Evolutionary conservation across 2,113 vertebrate species (phyloP).

Genomic region (cattle (Bos taurus)): DNA sequence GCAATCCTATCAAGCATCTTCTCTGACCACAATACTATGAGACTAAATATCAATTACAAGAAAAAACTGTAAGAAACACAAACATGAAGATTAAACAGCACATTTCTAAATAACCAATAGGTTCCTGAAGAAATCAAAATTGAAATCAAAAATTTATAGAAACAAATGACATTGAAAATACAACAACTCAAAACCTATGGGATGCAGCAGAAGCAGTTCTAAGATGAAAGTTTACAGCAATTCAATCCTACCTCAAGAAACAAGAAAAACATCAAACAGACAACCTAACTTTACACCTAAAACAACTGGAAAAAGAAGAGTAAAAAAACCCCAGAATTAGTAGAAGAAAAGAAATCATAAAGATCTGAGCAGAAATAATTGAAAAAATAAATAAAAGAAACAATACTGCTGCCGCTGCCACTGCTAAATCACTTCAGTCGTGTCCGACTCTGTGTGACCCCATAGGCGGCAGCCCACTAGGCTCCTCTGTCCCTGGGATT

Average conservation of each 20-base stretch:
- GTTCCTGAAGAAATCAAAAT: neutral
- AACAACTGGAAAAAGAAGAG: neutral
- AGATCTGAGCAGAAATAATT: neutral
- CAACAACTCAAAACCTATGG: neutral
- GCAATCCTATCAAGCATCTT: neutral
- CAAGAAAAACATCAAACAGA: neutral
- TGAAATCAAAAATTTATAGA: neutral
- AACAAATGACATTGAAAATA: neutral
- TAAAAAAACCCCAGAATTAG: neutral
- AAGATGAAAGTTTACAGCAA: neutral
- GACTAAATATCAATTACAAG: neutral
- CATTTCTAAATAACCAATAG: neutral
- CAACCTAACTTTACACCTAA: neutral
- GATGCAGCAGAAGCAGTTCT: neutral
- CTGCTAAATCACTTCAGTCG: no score
- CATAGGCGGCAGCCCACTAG: no score
- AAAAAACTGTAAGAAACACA: neutral
- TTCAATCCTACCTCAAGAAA: neutral
- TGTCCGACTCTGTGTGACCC: no score
- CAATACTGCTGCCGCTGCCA: no score
- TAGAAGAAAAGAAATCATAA: neutral
- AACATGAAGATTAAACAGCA: neutral
- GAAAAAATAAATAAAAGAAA: neutral
- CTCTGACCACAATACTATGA: neutral
- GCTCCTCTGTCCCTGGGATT: no score